Percentiles rank a stretch among this genome's conserved stretches.
phyloP scores from a whole-genome alignment of 2,113 vertebrate species.

The Brienomyrus longianalis region DNA sequence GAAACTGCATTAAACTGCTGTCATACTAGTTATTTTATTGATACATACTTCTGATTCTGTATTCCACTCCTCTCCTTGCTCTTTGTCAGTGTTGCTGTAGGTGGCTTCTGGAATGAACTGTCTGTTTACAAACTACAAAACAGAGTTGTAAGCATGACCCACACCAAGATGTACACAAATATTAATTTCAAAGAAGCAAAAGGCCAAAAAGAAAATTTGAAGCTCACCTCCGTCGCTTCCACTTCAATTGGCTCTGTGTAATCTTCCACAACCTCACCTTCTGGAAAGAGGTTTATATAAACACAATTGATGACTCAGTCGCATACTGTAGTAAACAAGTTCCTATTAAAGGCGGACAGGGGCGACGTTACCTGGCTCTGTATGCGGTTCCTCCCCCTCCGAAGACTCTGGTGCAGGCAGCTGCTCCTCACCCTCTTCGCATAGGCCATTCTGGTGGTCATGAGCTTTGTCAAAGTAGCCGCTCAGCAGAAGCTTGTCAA shows the following conservation, averaged over 20 bases:
- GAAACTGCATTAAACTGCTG: not conserved
- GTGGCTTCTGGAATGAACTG: slow-evolving; percentile 94
- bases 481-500: slow-evolving; percentile 85
- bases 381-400: slow-evolving; percentile 72
- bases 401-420: slow-evolving; percentile 53
- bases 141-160: slow-evolving; percentile 18
- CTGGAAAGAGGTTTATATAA: slow-evolving; percentile 51
- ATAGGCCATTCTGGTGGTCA: slow-evolving; percentile 85
- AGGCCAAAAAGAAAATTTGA: not conserved
- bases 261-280: slow-evolving; percentile 79
- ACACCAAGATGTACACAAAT: not conserved
- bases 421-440: slow-evolving; percentile 73
- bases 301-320: not conserved
- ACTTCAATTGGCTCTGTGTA: slow-evolving; percentile 82
- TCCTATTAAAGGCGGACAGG: not conserved
- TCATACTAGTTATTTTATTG: not conserved
- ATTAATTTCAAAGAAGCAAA: not conserved
- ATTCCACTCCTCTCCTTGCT: slow-evolving; percentile 90
- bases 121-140: slow-evolving; percentile 92
- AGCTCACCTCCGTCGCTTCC: slow-evolving; percentile 85
- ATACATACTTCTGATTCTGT: slow-evolving; percentile 83
- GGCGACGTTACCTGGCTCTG: slow-evolving; percentile 68
- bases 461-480: slow-evolving; percentile 85
- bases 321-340: not conserved
- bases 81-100: slow-evolving; percentile 84